These are phyloP conservation scores for Gymnodraco acuticeps DNA, from an alignment of 2,797 vertebrate species.

Conservation along the genomic window DNA sequence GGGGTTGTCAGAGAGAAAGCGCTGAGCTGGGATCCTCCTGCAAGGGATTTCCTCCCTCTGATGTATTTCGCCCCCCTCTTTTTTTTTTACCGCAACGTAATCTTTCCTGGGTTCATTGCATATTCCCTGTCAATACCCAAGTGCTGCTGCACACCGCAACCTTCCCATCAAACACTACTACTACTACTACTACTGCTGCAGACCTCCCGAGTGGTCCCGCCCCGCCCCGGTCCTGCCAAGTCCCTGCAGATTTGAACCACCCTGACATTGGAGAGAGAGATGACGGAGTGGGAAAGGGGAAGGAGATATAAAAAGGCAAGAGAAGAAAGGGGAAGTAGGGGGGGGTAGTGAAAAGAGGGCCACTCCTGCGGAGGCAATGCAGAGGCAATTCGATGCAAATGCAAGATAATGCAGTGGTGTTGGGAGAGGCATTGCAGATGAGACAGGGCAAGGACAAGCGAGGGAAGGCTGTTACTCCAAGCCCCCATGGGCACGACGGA, in stretches of 20 bases:
- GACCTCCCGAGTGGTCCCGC: slow-evolving; percentile 24
- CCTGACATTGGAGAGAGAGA: slow-evolving; percentile 41
- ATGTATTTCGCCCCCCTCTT: slow-evolving; percentile 53
- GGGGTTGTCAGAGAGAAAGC: slow-evolving; percentile 57
- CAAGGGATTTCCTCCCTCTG: slow-evolving; percentile 80
- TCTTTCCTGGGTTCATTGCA: slow-evolving; percentile 56
- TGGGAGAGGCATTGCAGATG: slow-evolving; percentile 65
- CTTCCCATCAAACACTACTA: slow-evolving; percentile 6
- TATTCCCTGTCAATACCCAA: slow-evolving; percentile 40
- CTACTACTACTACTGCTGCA: slow-evolving; percentile 30
- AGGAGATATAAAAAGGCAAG: slow-evolving; percentile 34
- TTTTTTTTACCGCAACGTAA: slow-evolving; percentile 62
- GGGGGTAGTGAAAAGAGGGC: neutral
- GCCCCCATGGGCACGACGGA: neutral
- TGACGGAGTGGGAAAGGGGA: neutral
- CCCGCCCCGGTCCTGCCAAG: slow-evolving; percentile 19
- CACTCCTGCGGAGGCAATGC: slow-evolving; percentile 77
- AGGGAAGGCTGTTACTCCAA: slow-evolving; percentile 22
- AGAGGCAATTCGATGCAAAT: slow-evolving; percentile 81
- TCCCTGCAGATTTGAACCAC: slow-evolving; percentile 52
- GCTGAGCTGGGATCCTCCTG: slow-evolving; percentile 80
- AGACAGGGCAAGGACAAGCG: slow-evolving; percentile 63
- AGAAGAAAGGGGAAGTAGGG: slow-evolving; percentile 7
- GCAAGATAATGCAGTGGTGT: slow-evolving; percentile 80
- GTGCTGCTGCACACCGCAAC: slow-evolving; percentile 22